Evolutionary conservation across 2,797 vertebrate genomes (phyloP), one percentile per base, ranked within the genome.

Genomic region (Gymnothorax reevesii): DNA sequence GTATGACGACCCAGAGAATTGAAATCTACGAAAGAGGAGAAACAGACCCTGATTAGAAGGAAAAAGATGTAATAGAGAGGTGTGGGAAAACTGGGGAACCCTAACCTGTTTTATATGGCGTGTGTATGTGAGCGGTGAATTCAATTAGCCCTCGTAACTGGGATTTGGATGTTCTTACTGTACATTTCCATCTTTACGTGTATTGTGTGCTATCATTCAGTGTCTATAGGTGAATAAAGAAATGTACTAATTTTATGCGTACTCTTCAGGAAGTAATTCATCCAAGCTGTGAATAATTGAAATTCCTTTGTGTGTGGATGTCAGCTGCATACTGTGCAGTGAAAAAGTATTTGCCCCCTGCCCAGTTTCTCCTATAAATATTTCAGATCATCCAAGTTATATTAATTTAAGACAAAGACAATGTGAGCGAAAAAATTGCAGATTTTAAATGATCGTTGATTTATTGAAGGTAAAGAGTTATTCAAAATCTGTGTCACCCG

Each of bases 261-360:
- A 13, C 52, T 55, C 17, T 80, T 80, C 77, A 54, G 9, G 33
- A 80, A 80, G 49, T 54, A 3, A 80, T 80, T 80, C 1, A 80
- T 80, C n/a, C 8, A n/a, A 8, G 3, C 6, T 13, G 25, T 52
- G 17, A 9, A 52, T 20, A 80, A 15, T 54, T 80, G 22, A 2
- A 55, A 80, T 80, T 22, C 33, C 13, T 80, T 2, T 55, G 77
- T 54, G 22, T 80, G 7, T n/a, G 49, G 15, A 54, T 54, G 77
- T 77, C 52, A 80, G 52, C 52, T 42, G 33, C 33, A 42, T 42
- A 42, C 49, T 55, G 77, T 17, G 52, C 52, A 80, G 7, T 22
- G 60, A 57, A 80, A 86, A 73, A 86, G 80, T 86, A 64, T 73
- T 0, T 33, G 27, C 64, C 85, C 59, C 64, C n/a, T 86, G 20